Evolutionary conservation across 2,797 vertebrate species (phyloP).

Genomic region (Xiphorhynchus erythropygius): DNA sequence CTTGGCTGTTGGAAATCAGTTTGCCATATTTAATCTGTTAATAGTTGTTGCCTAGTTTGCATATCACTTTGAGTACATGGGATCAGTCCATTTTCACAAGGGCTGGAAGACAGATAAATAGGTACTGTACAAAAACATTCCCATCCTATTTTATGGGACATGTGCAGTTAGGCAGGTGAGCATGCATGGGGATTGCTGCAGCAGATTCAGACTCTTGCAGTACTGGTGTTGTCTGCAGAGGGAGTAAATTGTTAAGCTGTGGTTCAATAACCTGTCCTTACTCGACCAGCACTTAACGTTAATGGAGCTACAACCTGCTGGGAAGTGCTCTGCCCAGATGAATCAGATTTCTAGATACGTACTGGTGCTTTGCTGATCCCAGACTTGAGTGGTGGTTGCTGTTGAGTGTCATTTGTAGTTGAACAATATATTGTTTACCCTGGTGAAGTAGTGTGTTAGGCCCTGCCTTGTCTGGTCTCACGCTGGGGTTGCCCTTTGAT

Average conservation of each 20-base stretch:
- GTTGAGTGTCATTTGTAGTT: neutral
- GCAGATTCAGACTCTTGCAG: neutral
- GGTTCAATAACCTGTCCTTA: conserved; percentile 19
- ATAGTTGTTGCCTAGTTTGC: neutral
- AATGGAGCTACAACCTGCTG: neutral
- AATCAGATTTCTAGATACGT: neutral
- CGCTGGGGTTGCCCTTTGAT: neutral
- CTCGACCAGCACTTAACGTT: neutral
- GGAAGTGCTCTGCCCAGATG: neutral
- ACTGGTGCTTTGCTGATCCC: neutral
- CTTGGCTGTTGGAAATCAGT: neutral
- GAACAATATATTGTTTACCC: neutral
- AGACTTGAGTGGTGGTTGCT: neutral
- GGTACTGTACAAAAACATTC: neutral
- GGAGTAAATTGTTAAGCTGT: conserved; percentile 5
- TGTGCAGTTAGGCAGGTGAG: neutral
- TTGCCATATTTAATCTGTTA: neutral
- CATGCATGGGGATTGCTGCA: neutral
- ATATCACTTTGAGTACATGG: neutral
- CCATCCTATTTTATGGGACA: fast-evolving
- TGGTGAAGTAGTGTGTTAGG: neutral
- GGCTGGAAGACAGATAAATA: neutral
- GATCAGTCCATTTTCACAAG: neutral
- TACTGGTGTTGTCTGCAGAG: neutral
- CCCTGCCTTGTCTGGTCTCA: neutral